Percentiles rank a stretch among this genome's conserved stretches.
Conservation (phyloP, 2,113 vertebrate genomes). For the Vombatus ursinus region DNA sequence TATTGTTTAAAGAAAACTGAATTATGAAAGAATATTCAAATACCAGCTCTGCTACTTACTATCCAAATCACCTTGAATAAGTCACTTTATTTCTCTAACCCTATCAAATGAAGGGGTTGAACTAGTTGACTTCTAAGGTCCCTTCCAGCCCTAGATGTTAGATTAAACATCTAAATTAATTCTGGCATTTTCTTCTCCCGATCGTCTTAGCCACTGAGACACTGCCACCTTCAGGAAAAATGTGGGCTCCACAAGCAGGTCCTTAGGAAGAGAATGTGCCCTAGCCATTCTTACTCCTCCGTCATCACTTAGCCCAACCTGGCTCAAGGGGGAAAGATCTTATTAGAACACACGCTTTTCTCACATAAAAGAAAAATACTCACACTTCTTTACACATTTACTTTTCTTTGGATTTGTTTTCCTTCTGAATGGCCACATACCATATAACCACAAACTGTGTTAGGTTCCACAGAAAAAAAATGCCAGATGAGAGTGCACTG, state of each 20-base stretch:
- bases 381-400: slow-evolving; percentile 14
- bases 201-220: slow-evolving; percentile 62
- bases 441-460: not conserved
- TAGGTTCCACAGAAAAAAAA: slow-evolving; percentile 44
- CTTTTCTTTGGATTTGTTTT: not conserved
- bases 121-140: not conserved
- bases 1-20: not conserved
- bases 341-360: not conserved
- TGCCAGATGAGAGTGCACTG: slow-evolving; percentile 39
- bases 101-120: not conserved
- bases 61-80: not conserved
- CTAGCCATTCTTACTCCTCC: not conserved
- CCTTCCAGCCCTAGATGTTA: not conserved
- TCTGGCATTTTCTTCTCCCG: not conserved
- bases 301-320: not conserved
- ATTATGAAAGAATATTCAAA: not conserved
- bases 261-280: not conserved
- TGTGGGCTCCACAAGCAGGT: not conserved
- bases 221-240: slow-evolving; percentile 77
- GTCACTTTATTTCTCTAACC: not conserved
- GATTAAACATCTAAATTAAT: not conserved
- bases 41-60: not conserved
- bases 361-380: slow-evolving; percentile 6
- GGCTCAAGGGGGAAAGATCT: not conserved
- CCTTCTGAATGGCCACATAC: not conserved